Evolutionary conservation across 2,888 invertebrate genomes (phyloP).

Genomic region (Nymphalis polychloros): DNA sequence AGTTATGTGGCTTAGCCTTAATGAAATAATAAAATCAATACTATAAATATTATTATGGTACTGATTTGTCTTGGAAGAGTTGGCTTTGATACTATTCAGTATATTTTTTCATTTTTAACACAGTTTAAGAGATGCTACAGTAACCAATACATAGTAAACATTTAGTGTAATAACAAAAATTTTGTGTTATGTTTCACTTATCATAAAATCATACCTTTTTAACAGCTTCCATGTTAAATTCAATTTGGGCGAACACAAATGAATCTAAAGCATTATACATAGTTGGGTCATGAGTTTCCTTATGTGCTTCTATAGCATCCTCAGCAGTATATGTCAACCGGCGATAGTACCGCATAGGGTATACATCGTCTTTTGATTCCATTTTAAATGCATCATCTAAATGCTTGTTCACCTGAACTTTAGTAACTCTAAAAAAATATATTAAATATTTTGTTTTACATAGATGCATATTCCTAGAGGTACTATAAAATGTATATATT

Average conservation of each 20-base stretch:
- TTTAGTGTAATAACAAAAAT: background rate
- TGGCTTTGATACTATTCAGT: no score
- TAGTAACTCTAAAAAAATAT: conserved; percentile 52
- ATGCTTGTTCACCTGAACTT: conserved; percentile 75
- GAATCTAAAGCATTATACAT: conserved; percentile 90
- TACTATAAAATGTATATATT: no score
- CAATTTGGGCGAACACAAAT: conserved; percentile 85
- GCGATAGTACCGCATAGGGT: conserved; percentile 84
- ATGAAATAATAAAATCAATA: no score
- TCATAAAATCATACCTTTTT: conserved; percentile 78
- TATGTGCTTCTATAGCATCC: conserved; percentile 89
- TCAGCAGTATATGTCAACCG: conserved; percentile 83
- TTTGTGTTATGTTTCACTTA: background rate
- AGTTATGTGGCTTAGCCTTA: no score
- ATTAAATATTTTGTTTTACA: background rate
- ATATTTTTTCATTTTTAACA: no score
- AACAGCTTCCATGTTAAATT: conserved; percentile 89
- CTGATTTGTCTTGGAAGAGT: no score
- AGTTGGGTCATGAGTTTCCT: conserved; percentile 91
- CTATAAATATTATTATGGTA: no score
- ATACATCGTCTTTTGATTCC: conserved; percentile 76
- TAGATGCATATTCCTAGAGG: background rate
- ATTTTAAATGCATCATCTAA: conserved; percentile 80
- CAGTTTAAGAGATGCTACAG: no score
- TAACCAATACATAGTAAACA: no score